Conservation (phyloP, 2,113 vertebrate species). For the Mastomys coucha region DNA sequence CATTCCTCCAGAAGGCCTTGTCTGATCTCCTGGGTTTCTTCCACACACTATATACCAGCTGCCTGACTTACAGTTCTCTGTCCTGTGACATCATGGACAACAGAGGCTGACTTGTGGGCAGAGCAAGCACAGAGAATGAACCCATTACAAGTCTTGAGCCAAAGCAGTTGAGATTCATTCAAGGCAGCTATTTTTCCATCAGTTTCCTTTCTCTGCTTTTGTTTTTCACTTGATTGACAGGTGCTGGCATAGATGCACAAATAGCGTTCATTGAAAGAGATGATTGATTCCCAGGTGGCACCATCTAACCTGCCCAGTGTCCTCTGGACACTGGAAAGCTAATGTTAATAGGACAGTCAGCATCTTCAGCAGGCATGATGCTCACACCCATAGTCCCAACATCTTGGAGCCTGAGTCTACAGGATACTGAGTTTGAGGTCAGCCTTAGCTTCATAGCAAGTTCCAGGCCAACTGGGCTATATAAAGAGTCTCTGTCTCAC, state of each 20-base stretch:
- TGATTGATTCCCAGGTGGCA: not conserved
- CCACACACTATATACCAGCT: not conserved
- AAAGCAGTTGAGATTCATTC: fast-evolving
- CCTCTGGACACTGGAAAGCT: not conserved
- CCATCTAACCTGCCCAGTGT: not conserved
- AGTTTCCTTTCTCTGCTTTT: not conserved
- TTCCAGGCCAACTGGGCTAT: not conserved
- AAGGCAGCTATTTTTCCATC: fast-evolving
- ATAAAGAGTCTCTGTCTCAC: not conserved
- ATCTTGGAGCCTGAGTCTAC: too few relatives aligned
- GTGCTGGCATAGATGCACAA: not conserved
- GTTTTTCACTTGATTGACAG: not conserved
- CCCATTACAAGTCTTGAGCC: not conserved
- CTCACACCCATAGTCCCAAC: not conserved
- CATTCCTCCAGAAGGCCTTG: not conserved
- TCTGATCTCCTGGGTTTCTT: not conserved
- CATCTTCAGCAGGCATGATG: not conserved
- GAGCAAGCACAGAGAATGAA: not conserved
- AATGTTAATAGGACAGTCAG: not conserved
- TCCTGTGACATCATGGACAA: not conserved
- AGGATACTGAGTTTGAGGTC: not conserved
- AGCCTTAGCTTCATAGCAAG: not conserved
- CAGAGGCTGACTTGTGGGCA: not conserved
- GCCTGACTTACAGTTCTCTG: not conserved
- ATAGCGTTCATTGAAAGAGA: not conserved